Evolutionary conservation across 2,888 invertebrate genomes (phyloP), one percentile per base, ranked within the genome.

Genomic region (Notocelia uddmanniana): DNA sequence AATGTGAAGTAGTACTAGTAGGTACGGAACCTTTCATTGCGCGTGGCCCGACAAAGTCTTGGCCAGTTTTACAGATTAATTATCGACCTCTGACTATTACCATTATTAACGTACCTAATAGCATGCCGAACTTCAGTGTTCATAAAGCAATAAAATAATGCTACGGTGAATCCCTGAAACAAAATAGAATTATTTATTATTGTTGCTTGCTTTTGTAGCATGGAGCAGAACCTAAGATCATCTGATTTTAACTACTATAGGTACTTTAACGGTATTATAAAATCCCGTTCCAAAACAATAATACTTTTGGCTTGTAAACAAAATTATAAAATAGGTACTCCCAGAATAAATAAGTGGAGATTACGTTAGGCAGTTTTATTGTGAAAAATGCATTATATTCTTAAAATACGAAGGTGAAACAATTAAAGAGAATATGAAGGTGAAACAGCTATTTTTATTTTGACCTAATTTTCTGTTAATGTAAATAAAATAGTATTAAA

Each of bases 91-190:
- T 9, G 11, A 37, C 11, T 41, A 41, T 8, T 45, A 45, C 5
- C n/a, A 13, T 5, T 0, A 45, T 45, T 45, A 8, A 68, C 64
- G 11, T 67, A 72, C 71, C 96, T 95, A 77, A 98, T 94, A 0
- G 98, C 96, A 86, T 97, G 97, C 62, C 97, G 96, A 8, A 98
- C 98, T 89, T 98, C 98, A 5, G 97, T 97, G 91, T 98, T 98
- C 81, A 98, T 95, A 91, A 98, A 98, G 89, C 98, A 98, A 93
- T 98, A 98, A 91, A 98, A 97, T 73, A 98, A 91, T 3, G 98
- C 97, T 74, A 98, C 98, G 66, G 96, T 96, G 83, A 98, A 96
- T 74, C 98, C 98, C 98, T 98, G 90, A 3, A 90, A 90, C 75
- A 60, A 15, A 68, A 66, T 15, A 23, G 3, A 3, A 50, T 6